Percentiles rank a stretch among this genome's conserved stretches.
phyloP scores from a whole-genome alignment of 2,888 invertebrate genomes.

The Dryobotodes eremita region DNA sequence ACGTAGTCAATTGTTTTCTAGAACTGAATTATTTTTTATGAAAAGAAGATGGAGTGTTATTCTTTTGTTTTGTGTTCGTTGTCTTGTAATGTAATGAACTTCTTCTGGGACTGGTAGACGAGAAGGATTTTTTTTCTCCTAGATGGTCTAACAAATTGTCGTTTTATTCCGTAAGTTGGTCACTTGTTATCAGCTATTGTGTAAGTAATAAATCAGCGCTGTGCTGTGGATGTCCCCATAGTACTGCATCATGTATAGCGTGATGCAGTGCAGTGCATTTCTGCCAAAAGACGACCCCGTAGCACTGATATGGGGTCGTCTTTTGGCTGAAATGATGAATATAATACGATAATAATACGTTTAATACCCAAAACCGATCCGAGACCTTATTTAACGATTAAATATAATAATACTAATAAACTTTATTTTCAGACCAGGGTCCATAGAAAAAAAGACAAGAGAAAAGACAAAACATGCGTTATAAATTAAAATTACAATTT shows the following conservation, averaged over 20 bases:
- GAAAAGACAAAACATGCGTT: too few species aligned
- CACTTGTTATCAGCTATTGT: background rate
- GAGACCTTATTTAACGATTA: background rate
- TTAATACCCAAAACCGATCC: background rate
- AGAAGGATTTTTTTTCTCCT: background rate
- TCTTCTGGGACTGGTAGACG: background rate
- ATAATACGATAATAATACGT: background rate
- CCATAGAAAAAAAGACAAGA: too few species aligned
- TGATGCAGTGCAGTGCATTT: too few species aligned
- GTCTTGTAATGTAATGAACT: background rate
- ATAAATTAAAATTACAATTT: too few species aligned
- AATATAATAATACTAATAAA: too few species aligned
- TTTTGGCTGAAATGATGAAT: background rate
- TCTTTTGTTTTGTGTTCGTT: slow-evolving; percentile 18
- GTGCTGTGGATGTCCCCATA: too few species aligned
- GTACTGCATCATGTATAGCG: too few species aligned
- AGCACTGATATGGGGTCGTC: too few species aligned
- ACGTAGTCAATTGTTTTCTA: slow-evolving; percentile 40
- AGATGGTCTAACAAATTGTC: background rate
- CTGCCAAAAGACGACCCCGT: too few species aligned
- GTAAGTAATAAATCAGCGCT: too few species aligned
- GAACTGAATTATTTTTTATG: slow-evolving; percentile 41
- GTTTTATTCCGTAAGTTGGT: background rate
- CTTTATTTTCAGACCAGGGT: too few species aligned
- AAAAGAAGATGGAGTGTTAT: slow-evolving; percentile 7